Conservation (phyloP, 1,140 invertebrate species). For the Drosophila orena region DNA sequence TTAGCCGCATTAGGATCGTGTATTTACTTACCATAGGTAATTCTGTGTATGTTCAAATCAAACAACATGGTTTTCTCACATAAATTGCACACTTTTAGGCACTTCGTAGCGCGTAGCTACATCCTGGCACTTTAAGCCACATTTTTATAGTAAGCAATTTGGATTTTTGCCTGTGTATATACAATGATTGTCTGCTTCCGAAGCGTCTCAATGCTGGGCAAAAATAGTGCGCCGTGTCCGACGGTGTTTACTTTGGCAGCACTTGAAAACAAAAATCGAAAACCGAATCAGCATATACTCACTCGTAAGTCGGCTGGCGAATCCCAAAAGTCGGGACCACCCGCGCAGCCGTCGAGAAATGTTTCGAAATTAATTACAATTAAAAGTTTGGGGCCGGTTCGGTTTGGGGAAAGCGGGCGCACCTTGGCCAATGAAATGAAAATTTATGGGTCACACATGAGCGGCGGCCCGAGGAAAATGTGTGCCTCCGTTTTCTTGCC, state of each 20-base stretch:
- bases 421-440: slow-evolving; percentile 81
- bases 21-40: no score
- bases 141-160: no score
- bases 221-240: slow-evolving; percentile 68
- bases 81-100: no score
- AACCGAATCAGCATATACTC: slow-evolving; percentile 45
- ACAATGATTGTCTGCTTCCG: slow-evolving; percentile 34
- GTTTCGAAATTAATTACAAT: slow-evolving; percentile 79
- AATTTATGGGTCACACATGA: slow-evolving; percentile 82
- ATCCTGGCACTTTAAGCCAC: rapidly evolving
- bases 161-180: neutral
- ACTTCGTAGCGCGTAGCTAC: no score
- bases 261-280: slow-evolving; percentile 67
- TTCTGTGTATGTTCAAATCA: no score
- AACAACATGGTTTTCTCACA: no score
- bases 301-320: slow-evolving; percentile 24
- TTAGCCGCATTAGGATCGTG: no score
- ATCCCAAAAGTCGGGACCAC: slow-evolving; percentile 48
- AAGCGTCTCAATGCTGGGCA: slow-evolving; percentile 72
- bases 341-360: slow-evolving; percentile 44
- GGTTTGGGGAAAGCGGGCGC: slow-evolving; percentile 24
- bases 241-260: slow-evolving; percentile 78
- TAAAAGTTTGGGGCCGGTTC: slow-evolving; percentile 59
- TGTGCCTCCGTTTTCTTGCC: slow-evolving; percentile 27
- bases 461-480: slow-evolving; percentile 40